A percentile compares a stretch with the other conserved stretches of the same genome.
phyloP scores from a whole-genome alignment of 2,797 vertebrate genomes.

The Tangara arthus region DNA sequence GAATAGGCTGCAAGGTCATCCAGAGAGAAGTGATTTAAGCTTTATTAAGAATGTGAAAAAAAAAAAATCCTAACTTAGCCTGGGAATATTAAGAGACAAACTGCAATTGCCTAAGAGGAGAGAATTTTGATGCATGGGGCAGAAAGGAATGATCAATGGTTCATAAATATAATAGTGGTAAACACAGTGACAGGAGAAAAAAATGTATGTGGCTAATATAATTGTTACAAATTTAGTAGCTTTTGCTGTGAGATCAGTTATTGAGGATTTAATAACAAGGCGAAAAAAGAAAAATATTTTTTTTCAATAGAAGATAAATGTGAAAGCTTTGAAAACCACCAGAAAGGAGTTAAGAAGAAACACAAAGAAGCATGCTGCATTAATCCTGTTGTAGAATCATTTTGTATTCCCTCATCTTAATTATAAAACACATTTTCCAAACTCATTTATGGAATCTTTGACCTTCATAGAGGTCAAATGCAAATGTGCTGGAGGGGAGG shows the following conservation, averaged over 20 bases:
- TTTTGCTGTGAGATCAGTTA: constrained; percentile 32
- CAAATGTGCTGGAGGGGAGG: not conserved
- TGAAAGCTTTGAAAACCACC: not conserved
- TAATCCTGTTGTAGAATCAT: not conserved
- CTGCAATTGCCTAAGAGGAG: not conserved
- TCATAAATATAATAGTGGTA: constrained; percentile 36
- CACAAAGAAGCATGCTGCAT: not conserved
- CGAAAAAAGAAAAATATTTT: not conserved
- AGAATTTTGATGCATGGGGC: constrained; percentile 10
- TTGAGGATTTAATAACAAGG: constrained; percentile 6
- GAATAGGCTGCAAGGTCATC: not conserved
- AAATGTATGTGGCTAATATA: constrained; percentile 22
- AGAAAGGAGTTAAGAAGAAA: not conserved
- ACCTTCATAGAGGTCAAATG: constrained; percentile 24
- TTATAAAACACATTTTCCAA: not conserved
- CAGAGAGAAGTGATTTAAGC: not conserved
- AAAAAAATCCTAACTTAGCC: not conserved
- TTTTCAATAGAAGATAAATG: not conserved
- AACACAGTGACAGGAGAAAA: constrained; percentile 28
- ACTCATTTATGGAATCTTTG: constrained; percentile 22
- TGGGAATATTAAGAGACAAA: not conserved
- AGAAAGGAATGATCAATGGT: constrained; percentile 39
- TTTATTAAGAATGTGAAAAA: not conserved
- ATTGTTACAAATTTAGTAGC: constrained; percentile 51
- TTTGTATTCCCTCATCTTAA: not conserved